Percentiles rank a stretch among this genome's conserved stretches.
These are phyloP conservation scores for Valencia hispanica DNA, from an alignment of 2,797 vertebrate genomes.

Conservation along the genomic window DNA sequence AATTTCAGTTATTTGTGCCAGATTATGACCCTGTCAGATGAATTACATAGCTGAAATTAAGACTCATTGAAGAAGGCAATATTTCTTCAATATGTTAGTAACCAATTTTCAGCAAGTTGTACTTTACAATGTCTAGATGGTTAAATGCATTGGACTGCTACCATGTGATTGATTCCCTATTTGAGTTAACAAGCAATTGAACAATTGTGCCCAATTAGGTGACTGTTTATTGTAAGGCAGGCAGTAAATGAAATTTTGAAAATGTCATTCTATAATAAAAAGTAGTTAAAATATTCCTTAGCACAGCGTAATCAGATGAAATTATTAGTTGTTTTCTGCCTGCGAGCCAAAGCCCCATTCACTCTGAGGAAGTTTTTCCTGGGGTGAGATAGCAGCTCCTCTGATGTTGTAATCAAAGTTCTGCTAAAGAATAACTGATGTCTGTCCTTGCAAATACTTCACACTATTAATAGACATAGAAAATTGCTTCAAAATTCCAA, in stretches of 20 bases:
- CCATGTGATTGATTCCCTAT: not conserved
- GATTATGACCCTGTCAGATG: not conserved
- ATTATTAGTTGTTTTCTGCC: constrained; percentile 50
- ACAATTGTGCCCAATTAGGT: not conserved
- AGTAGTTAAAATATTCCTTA: constrained; percentile 47
- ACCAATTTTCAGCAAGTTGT: not conserved
- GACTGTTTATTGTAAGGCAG: not conserved
- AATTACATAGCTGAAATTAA: not conserved
- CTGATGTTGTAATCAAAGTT: constrained; percentile 77
- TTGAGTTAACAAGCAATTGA: not conserved
- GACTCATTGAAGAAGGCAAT: not conserved
- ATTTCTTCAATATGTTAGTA: not conserved
- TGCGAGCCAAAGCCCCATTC: constrained; percentile 36
- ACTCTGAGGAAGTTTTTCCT: constrained; percentile 51
- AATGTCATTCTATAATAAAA: constrained; percentile 41
- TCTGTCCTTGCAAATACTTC: constrained; percentile 59
- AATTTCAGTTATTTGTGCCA: not conserved
- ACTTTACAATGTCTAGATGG: not conserved
- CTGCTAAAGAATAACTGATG: constrained; percentile 68
- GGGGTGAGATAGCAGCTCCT: constrained; percentile 49
- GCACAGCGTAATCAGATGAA: constrained; percentile 55
- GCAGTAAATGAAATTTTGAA: constrained; percentile 8
- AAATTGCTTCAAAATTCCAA: constrained; percentile 61
- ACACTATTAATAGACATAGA: constrained; percentile 73
- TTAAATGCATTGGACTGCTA: not conserved